Percentiles rank a stretch among this genome's conserved stretches.
These are phyloP conservation scores for Podarcis lilfordi DNA, from an alignment of 2,797 vertebrate genomes.

Conservation along the genomic window DNA sequence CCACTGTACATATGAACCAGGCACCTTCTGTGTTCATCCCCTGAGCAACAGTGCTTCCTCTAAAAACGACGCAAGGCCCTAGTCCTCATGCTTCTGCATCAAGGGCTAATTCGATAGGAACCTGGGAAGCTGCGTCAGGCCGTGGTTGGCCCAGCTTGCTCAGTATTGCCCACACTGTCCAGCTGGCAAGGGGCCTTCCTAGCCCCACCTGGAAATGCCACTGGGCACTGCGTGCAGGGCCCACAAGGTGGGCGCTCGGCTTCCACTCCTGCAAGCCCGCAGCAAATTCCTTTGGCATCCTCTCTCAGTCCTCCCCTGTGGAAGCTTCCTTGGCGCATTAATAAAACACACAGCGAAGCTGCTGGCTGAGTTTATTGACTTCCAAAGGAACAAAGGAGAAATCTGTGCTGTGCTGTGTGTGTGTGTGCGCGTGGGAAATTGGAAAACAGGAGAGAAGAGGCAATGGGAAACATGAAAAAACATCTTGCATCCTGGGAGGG, in stretches of 20 bases:
- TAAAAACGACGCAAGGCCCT: neutral
- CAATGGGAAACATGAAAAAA: no score
- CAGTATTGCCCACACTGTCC: no score
- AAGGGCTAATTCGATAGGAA: no score
- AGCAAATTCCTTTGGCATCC: neutral
- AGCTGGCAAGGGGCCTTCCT: no score
- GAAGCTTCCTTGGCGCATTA: neutral
- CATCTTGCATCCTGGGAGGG: neutral
- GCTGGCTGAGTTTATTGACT: neutral
- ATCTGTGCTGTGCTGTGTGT: neutral
- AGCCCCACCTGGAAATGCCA: no score
- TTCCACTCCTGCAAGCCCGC: neutral
- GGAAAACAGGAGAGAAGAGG: neutral
- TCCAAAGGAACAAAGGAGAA: neutral
- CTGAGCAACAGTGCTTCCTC: neutral
- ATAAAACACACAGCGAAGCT: neutral
- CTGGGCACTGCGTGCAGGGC: neutral
- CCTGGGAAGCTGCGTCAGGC: no score
- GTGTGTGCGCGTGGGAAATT: neutral
- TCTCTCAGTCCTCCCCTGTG: no score
- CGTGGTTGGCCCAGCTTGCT: no score
- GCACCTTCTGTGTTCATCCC: neutral
- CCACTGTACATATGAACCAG: no score
- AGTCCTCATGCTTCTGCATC: no score
- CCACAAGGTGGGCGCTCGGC: no score